Base-by-base conservation (phyloP, 2,797 vertebrate species). In the Tenualosa thibaudeaui region DNA sequence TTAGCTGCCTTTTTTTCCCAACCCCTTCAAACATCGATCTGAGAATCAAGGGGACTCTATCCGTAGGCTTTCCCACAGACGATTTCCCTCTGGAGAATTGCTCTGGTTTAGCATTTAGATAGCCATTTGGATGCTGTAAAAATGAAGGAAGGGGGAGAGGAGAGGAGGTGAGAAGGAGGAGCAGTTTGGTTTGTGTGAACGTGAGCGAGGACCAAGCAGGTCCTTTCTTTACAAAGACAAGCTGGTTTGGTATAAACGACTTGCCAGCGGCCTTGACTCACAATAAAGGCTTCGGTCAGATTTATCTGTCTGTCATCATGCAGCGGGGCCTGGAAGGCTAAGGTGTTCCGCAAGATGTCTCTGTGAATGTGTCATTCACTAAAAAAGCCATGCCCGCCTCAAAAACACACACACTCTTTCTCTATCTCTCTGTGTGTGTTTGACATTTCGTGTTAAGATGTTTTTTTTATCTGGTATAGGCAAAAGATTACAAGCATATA, bases 61-160 rank as follows among this genome's bases (percentile, higher is more conserved):
- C 58, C 51, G 58, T 75, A 53, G 84, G 49, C 84, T 50, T 49
- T 89, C 51, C 0, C 53, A 37, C 40, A 84, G 65, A 60, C 78
- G 49, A 54, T 60, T 81, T 81, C 50, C 84, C 68, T 83, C 86
- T 54, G 58, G 83, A 86, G 88, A 58, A 81, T 62, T 65, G 84
- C 83, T 75, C 84, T 86, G 84, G 86, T 87, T 90, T 90, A 88
- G 86, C 89, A 90, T 90, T 88, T 88, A 90, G 86, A 90, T 88
- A 84, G 85, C 85, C 81, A 56, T 56, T 84, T 58, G 81, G 75
- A 86, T 31, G 68, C 68, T 19, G 85, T 85, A 54, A 46, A 58
- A 83, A 86, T 12, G 5, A 75, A 17, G 68, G 65, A 37, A 7
- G 65, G 3, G 26, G 26, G 62, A 31, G 68, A 40, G 68, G 68